phyloP scores from a whole-genome alignment of 2,797 vertebrate genomes.

The Sphaeramia orbicularis region DNA sequence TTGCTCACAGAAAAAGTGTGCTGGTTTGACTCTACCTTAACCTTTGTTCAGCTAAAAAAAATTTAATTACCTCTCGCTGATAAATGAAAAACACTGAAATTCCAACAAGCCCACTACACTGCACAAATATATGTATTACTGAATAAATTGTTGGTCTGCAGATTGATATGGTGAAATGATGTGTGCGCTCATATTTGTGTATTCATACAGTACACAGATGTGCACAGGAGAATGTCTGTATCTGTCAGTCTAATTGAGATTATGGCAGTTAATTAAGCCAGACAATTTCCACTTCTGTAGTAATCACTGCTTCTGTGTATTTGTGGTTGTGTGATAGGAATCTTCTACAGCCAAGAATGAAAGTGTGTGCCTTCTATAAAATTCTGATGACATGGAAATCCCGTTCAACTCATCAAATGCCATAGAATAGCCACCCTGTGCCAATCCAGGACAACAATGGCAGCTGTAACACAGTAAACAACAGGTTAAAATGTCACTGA shows the following conservation, averaged over 20 bases:
- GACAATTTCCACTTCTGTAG: constrained; percentile 50
- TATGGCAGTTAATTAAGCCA: constrained; percentile 60
- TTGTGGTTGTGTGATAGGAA: constrained; percentile 10
- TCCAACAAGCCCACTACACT: constrained; percentile 23
- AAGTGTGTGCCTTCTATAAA: constrained; percentile 26
- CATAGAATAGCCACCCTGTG: constrained; percentile 47
- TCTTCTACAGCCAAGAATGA: constrained; percentile 27
- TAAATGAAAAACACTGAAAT: constrained; percentile 2
- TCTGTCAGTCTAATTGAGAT: constrained; percentile 49
- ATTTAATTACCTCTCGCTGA: too few species aligned
- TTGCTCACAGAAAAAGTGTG: too few species aligned
- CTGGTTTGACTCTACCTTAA: too few species aligned
- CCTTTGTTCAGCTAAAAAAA: too few species aligned
- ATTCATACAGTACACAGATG: constrained; percentile 4
- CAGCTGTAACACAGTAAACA: constrained; percentile 23
- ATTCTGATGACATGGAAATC: constrained; percentile 52
- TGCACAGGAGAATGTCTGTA: constrained; percentile 15
- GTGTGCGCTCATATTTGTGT: neutral
- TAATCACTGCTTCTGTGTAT: constrained; percentile 25
- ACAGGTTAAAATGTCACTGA: constrained; percentile 28
- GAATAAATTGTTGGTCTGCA: constrained; percentile 30
- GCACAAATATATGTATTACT: constrained; percentile 17
- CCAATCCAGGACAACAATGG: constrained; percentile 21
- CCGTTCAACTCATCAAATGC: constrained; percentile 56
- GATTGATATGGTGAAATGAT: constrained; percentile 11